Conservation (phyloP, 2,797 vertebrate species). For the Lates japonicus region DNA sequence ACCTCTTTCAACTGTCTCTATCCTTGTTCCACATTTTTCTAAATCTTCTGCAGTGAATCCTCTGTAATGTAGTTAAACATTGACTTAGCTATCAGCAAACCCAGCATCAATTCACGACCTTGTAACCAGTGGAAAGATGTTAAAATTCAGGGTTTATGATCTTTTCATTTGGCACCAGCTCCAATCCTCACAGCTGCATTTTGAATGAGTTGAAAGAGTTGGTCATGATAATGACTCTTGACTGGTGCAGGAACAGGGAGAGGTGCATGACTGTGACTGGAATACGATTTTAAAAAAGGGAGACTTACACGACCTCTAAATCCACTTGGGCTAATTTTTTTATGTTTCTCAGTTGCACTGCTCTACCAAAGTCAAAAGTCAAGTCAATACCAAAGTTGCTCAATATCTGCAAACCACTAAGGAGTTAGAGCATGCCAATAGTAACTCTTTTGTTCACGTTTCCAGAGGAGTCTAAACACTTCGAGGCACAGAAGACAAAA, state of each 20-base stretch:
- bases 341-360: neutral
- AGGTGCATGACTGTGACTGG: conserved; percentile 28
- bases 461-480: conserved; percentile 5
- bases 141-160: conserved; percentile 38
- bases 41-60: neutral
- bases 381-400: conserved; percentile 5
- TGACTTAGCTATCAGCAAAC: conserved; percentile 14
- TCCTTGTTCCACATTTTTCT: neutral
- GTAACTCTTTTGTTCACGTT: conserved; percentile 21
- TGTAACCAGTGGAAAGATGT: conserved; percentile 5
- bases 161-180: conserved; percentile 23
- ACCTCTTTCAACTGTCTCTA: conserved; percentile 21
- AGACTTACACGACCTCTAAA: conserved; percentile 39
- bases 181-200: conserved; percentile 29
- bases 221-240: conserved; percentile 39
- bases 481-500: conserved; percentile 3
- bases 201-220: conserved; percentile 28
- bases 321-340: conserved; percentile 18
- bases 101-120: neutral
- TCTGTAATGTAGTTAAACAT: neutral
- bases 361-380: conserved; percentile 7
- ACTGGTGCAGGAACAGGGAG: conserved; percentile 24
- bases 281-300: conserved; percentile 28
- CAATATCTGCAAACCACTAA: neutral
- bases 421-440: conserved; percentile 7